Evolutionary conservation across 92 coral and sea anemone genomes (phyloP), one percentile per base, ranked within the genome.

Genomic region (Porites evermanni): DNA sequence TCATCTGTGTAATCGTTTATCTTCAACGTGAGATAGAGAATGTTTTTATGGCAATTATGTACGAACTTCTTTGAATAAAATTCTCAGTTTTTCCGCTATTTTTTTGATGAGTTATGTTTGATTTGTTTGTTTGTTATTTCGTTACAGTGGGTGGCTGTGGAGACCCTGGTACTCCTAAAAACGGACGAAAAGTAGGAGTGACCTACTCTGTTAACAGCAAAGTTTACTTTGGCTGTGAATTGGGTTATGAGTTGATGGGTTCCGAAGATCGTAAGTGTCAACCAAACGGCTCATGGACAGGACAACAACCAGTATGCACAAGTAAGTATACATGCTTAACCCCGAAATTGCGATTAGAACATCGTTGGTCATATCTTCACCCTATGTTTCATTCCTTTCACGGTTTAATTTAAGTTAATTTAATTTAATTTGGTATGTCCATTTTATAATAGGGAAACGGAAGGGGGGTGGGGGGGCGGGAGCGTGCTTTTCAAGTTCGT

Each of bases 231-330:
- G 63, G 81, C 50, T 96, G 99, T 78, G 79, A 86, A 68, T 84
- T 89, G 59, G 98, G 95, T 6, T 96, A 89, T 76, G 92, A 88
- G 14, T 87, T 92, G 52, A 65, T 51, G 63, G 99, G 99, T 51
- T 90, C 98, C 53, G 91, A 67, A 54, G 77, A 84, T 16, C 89
- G 96, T 53, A 84, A 73, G 18, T 96, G 99, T 61, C 93, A 86
- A 61, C 86, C 84, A 19, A 93, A 93, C 29, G 98, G 94, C n/a
- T 92, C 87, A 14, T 96, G 99, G 99, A 94, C 94, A 52, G 99
- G 98, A 21, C 53, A 54, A 0, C 95, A 94, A 82, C 98, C 98
- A 38, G 68, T 54, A 8, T 94, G 98, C 74, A 60, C 68, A 81
- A 91, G 98, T 94, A 64, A 78, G 14, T 8, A 38, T 38, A 29